Conservation (phyloP, 2,888 invertebrate species). For the Panopea generosa region DNA sequence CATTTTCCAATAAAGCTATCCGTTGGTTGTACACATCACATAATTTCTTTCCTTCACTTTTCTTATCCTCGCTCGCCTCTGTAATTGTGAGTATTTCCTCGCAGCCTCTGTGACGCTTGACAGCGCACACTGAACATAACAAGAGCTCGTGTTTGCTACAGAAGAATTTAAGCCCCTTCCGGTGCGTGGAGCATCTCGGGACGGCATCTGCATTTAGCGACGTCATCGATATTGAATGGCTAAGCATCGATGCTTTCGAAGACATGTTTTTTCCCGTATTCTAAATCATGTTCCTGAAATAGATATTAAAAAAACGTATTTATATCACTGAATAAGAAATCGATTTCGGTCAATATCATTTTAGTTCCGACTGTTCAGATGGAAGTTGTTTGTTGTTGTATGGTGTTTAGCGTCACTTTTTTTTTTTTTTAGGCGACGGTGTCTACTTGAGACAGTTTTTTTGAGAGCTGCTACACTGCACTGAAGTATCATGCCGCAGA, state of each 20-base stretch:
- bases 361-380: too few relatives aligned
- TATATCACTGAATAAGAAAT: too few relatives aligned
- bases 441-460: too few relatives aligned
- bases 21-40: constrained; percentile 43
- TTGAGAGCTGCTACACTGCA: too few relatives aligned
- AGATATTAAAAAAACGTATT: too few relatives aligned
- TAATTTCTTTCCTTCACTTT: constrained; percentile 48
- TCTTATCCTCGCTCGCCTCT: constrained; percentile 57
- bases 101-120: constrained; percentile 55
- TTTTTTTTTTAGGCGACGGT: too few relatives aligned
- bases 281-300: too few relatives aligned
- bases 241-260: not conserved
- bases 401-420: too few relatives aligned
- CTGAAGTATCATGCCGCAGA: too few relatives aligned
- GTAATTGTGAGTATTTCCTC: constrained; percentile 56
- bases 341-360: too few relatives aligned
- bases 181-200: constrained; percentile 58
- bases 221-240: constrained; percentile 30
- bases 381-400: too few relatives aligned
- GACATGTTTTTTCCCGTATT: constrained; percentile 18
- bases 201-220: constrained; percentile 54
- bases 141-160: constrained; percentile 56
- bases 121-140: constrained; percentile 62
- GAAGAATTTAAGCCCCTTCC: constrained; percentile 62
- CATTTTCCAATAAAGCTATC: constrained; percentile 52